Conservation (phyloP, 2,888 invertebrate species). For the Cephus pygmeus region DNA sequence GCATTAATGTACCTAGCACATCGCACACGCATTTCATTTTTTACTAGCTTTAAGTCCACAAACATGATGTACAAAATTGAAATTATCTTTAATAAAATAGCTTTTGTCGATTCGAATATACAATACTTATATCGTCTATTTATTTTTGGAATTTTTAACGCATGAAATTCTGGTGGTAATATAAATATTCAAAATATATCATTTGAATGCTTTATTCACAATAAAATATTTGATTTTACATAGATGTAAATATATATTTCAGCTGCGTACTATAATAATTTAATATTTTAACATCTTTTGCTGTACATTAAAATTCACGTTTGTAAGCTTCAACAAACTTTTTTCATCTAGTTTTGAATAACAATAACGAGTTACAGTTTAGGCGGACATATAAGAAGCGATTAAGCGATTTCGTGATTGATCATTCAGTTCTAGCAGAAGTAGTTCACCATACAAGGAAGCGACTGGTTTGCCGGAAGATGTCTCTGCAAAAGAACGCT, state of each 20-base stretch:
- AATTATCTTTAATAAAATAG: conserved; percentile 36
- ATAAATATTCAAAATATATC: conserved; percentile 7
- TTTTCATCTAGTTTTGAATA: not conserved
- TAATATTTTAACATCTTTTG: not conserved
- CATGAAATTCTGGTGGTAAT: not conserved
- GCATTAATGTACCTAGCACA: not conserved
- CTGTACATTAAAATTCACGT: conserved; percentile 1
- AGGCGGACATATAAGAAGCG: not conserved
- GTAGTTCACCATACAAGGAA: conserved; percentile 13
- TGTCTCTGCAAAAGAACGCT: conserved; percentile 14
- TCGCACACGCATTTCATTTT: conserved; percentile 29
- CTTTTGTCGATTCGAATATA: conserved; percentile 24
- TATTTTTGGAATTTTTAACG: not conserved
- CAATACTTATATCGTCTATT: conserved; percentile 1
- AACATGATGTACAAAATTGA: conserved; percentile 38
- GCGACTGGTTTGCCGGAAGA: conserved; percentile 8
- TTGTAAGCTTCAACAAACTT: not conserved
- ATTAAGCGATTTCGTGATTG: not conserved
- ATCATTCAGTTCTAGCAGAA: not conserved
- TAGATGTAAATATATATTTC: not conserved
- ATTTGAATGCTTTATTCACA: not conserved
- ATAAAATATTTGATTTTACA: not conserved
- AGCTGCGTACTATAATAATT: not conserved
- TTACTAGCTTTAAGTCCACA: conserved; percentile 34
- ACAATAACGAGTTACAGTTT: not conserved